These are phyloP conservation scores for Anorthoa munda DNA, from an alignment of 2,888 invertebrate species.

Conservation along the genomic window DNA sequence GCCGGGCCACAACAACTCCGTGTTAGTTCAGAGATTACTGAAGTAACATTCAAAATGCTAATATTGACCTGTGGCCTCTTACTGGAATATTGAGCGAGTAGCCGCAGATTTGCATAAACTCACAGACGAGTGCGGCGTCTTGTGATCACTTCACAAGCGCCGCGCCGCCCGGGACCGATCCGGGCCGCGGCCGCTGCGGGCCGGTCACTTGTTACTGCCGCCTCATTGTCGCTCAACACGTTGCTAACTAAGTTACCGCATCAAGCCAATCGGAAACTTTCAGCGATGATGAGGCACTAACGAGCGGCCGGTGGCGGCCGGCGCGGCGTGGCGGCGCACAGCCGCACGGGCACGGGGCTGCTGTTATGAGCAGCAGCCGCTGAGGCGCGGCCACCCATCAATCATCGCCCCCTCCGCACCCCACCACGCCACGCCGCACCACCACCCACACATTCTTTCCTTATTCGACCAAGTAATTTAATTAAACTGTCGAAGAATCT, in stretches of 20 bases:
- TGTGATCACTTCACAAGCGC: neutral
- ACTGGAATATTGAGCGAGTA: conserved; percentile 19
- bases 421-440: neutral
- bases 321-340: neutral
- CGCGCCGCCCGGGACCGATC: neutral
- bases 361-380: conserved; percentile 28
- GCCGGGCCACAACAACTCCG: neutral
- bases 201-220: conserved; percentile 14
- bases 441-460: conserved; percentile 46
- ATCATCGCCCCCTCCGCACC: conserved; percentile 11
- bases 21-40: conserved; percentile 38
- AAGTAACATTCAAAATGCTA: conserved; percentile 48
- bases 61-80: conserved; percentile 40
- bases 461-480: conserved; percentile 58
- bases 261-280: conserved; percentile 14
- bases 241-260: conserved; percentile 22
- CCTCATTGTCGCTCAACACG: conserved; percentile 12
- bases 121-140: conserved; percentile 17
- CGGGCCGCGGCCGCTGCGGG: neutral
- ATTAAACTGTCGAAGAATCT: conserved; percentile 63
- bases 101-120: conserved; percentile 56
- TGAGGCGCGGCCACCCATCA: conserved; percentile 40
- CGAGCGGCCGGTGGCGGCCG: conserved; percentile 16
- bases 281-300: conserved; percentile 28
- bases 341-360: neutral